phyloP scores from a whole-genome alignment of 2,888 invertebrate species.

The Heliconius aoede region DNA sequence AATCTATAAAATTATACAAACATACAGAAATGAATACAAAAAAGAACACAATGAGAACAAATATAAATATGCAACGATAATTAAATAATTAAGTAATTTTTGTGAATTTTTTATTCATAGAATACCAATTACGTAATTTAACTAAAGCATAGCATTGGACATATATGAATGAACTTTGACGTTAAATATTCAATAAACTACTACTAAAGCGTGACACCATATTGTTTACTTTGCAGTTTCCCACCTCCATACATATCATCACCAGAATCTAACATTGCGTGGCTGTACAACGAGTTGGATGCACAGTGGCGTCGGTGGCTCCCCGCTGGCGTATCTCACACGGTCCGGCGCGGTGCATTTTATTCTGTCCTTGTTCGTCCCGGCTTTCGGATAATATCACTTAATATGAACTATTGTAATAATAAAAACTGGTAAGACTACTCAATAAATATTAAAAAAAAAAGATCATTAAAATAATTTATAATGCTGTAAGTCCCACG shows the following conservation, averaged over 20 bases:
- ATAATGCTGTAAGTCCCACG: not conserved
- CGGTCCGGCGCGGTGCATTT: slow-evolving; percentile 93
- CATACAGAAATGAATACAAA: too few species aligned
- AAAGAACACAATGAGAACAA: too few species aligned
- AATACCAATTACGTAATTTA: not conserved
- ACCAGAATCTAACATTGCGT: slow-evolving; percentile 92
- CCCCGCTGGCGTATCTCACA: slow-evolving; percentile 93
- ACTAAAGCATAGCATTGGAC: not conserved
- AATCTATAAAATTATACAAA: too few species aligned
- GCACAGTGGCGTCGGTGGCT: slow-evolving; percentile 96
- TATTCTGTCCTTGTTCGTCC: slow-evolving; percentile 95
- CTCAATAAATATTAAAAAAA: not conserved
- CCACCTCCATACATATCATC: slow-evolving; percentile 93
- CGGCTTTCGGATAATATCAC: slow-evolving; percentile 94
- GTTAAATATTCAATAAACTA: not conserved
- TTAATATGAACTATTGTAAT: slow-evolving; percentile 99
- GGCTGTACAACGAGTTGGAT: slow-evolving; percentile 96
- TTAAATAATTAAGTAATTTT: too few species aligned
- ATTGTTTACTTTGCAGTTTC: slow-evolving; percentile 84
- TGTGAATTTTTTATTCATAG: not conserved
- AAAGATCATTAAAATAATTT: not conserved
- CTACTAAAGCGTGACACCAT: not conserved
- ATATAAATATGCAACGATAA: too few species aligned
- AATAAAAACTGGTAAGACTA: slow-evolving; percentile 93
- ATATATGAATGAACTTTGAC: not conserved